A percentile compares a stretch with the other conserved stretches of the same genome.
These are phyloP conservation scores for Rhynchonycteris naso DNA, from an alignment of 2,797 vertebrate species.

Conservation along the genomic window DNA sequence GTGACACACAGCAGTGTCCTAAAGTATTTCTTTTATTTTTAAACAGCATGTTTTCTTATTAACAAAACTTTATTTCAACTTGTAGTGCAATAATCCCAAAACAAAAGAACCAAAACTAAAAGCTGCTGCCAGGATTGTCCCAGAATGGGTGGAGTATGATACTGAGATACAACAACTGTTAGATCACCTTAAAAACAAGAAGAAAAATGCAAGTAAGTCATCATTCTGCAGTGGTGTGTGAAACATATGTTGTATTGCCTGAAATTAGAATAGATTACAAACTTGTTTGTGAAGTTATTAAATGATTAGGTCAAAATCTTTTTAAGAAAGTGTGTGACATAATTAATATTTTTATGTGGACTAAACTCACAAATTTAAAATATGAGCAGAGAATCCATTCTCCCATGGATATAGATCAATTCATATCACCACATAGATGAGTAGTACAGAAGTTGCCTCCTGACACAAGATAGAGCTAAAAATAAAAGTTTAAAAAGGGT, in stretches of 20 bases:
- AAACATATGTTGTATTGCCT: not conserved
- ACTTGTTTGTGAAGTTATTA: not conserved
- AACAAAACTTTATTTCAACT: slow-evolving; percentile 63
- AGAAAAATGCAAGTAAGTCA: slow-evolving; percentile 73
- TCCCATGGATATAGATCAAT: not conserved
- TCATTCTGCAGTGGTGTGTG: slow-evolving; percentile 73
- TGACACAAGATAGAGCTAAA: not conserved
- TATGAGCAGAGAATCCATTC: not conserved
- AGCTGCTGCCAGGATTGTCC: slow-evolving; percentile 94
- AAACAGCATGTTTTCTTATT: slow-evolving; percentile 23
- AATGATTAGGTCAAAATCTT: not conserved
- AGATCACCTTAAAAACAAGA: slow-evolving; percentile 83
- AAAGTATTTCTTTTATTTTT: not conserved
- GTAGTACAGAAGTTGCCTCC: not conserved
- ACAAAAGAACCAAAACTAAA: slow-evolving; percentile 98
- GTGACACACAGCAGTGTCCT: not conserved
- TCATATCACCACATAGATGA: not conserved
- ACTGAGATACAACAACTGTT: slow-evolving; percentile 91
- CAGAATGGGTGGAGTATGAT: slow-evolving; percentile 96
- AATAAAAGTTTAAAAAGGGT: not conserved
- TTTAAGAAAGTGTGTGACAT: not conserved
- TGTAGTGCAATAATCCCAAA: slow-evolving; percentile 98
- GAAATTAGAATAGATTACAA: not conserved
- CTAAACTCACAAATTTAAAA: slow-evolving; percentile 11
- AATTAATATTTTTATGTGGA: not conserved